Conservation (phyloP, 2,113 vertebrate species). For the Caloenas nicobarica region DNA sequence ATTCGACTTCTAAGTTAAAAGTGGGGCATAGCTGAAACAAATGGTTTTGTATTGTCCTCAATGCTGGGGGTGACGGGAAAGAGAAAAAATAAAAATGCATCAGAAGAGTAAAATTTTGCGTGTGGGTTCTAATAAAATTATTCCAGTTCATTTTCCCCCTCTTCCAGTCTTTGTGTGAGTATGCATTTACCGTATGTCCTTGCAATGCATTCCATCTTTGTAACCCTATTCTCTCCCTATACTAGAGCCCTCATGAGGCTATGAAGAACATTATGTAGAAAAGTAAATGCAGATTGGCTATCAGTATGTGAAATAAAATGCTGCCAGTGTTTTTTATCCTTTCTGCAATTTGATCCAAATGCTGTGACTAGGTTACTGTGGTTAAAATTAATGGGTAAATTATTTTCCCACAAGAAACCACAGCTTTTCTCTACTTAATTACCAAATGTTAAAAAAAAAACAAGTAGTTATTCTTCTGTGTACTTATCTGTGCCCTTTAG, state of each 20-base stretch:
- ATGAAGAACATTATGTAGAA: not conserved
- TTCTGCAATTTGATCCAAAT: constrained; percentile 33
- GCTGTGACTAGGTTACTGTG: constrained; percentile 1
- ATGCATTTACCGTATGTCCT: not conserved
- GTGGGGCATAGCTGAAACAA: not conserved
- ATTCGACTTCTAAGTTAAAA: not conserved
- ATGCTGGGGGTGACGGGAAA: too few relatives aligned
- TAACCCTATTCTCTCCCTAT: not conserved
- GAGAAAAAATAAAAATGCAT: not conserved
- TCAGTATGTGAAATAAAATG: not conserved
- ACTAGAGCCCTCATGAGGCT: not conserved
- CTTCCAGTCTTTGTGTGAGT: not conserved
- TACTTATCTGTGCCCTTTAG: constrained; percentile 21
- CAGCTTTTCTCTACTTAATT: constrained; percentile 36
- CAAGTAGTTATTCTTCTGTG: not conserved
- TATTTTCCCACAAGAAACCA: constrained; percentile 43
- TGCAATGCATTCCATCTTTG: not conserved
- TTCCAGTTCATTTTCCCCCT: not conserved
- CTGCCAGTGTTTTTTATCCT: not conserved
- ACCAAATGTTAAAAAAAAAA: constrained; percentile 8
- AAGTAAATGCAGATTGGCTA: constrained; percentile 26
- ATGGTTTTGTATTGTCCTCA: not conserved
- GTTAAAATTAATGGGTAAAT: constrained; percentile 39
- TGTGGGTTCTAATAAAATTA: not conserved
- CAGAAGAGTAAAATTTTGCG: not conserved